A percentile compares a stretch with the other conserved stretches of the same genome.
phyloP scores from a whole-genome alignment of 2,113 vertebrate species.

The Macrotus californicus region DNA sequence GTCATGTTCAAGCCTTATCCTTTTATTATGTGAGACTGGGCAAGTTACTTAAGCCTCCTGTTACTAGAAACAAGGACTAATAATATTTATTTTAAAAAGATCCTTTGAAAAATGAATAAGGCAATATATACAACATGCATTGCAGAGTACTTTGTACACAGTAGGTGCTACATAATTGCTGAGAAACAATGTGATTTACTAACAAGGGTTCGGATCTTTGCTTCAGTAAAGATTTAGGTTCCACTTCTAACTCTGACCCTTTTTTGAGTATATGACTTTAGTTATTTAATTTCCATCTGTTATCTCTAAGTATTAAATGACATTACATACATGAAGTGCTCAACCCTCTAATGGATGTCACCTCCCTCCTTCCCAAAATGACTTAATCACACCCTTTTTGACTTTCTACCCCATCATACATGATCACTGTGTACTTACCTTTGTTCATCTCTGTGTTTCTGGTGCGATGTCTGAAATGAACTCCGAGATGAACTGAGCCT shows the following conservation, averaged over 20 bases:
- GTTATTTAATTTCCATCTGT: neutral
- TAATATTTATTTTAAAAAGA: neutral
- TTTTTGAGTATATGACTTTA: neutral
- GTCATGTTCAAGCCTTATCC: neutral
- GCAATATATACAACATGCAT: neutral
- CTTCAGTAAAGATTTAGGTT: neutral
- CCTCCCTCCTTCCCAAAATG: neutral
- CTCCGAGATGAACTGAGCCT: neutral
- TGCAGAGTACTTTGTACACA: neutral
- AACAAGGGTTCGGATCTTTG: neutral
- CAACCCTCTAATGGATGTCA: neutral
- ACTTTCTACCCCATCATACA: neutral
- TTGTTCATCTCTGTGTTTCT: neutral
- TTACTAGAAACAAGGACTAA: neutral
- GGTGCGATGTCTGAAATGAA: neutral
- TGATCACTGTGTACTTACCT: fast-evolving
- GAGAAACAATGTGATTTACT: neutral
- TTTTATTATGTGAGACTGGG: neutral
- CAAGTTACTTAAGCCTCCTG: neutral
- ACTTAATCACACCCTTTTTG: neutral
- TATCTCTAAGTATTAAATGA: neutral
- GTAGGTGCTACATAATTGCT: neutral
- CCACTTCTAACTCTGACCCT: neutral
- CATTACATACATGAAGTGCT: neutral
- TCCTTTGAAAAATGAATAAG: neutral